Evolutionary conservation across 30 jellyfish, hydroid and myxozoan species (phyloP), one percentile per base, ranked within the genome.

Genomic region (Nemopilema nomurai): DNA sequence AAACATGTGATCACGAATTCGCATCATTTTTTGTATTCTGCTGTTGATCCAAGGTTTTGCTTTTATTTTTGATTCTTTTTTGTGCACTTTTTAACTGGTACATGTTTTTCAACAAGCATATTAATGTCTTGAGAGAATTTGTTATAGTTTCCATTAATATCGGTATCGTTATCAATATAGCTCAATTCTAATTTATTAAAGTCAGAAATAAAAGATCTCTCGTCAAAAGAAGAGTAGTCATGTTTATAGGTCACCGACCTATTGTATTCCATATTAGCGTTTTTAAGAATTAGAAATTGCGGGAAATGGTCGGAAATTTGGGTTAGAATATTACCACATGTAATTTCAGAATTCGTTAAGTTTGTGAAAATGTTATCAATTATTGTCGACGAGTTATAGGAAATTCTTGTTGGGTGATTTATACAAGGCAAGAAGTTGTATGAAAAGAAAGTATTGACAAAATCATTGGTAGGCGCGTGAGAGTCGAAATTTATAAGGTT

Each of bases 321-420:
- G 18, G 82, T 80, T 80, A 24, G 31, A 24, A 80, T 69, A 49
- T 80, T 80, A 21, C 90, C 90, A 66, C 82, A 30, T 31, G 31
- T 65, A 9, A 67, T 32, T 22, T 67, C 32, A 4, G 74, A 33
- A 80, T 80, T 33, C 29, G 52, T 49, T 49, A 41, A 29, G 49
- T 80, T 50, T 41, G 90, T 63, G 81, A 64, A 80, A 20, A 80
- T 80, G 32, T 83, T 83, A 63, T 83, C 92, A 73, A 83, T 83
- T 24, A 83, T 66, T 50, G 86, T 71, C 32, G 86, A 62, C 49
- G 86, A 83, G 49, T 41, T 51, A 22, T 71, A 70, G 62, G 73
- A 70, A 57, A 85, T 66, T 50, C 87, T 72, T 63, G 82, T 74
- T 71, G 82, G 87, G 30, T 62, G 85, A 52, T 22, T 49, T 19